phyloP scores from a whole-genome alignment of 2,113 vertebrate species.

The Alexandromys fortis region DNA sequence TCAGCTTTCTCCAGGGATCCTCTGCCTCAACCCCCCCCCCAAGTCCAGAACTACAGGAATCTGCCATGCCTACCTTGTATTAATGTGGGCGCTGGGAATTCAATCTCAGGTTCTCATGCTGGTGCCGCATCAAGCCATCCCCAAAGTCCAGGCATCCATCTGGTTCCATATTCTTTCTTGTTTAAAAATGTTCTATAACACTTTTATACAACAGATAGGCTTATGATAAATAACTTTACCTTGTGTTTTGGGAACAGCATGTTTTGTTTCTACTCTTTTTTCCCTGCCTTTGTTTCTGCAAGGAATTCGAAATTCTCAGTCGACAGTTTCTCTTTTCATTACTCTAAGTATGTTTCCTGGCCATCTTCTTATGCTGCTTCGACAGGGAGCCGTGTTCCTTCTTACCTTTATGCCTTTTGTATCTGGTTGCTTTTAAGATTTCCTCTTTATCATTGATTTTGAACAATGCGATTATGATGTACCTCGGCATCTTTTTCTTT shows the following conservation, averaged over 20 bases:
- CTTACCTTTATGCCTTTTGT: not conserved
- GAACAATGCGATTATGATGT: not conserved
- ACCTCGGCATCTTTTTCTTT: not conserved
- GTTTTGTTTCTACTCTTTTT: not conserved
- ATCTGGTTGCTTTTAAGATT: slow-evolving; percentile 34
- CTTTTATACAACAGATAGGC: not conserved
- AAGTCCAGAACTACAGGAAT: not conserved
- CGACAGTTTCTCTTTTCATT: not conserved
- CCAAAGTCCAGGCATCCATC: not conserved
- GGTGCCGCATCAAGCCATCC: not conserved
- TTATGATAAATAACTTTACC: not conserved
- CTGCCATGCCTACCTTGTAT: too few relatives aligned
- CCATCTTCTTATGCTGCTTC: not conserved
- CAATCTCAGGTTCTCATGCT: not conserved
- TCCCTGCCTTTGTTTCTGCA: slow-evolving; percentile 6
- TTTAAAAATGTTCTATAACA: not conserved
- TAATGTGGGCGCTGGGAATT: not conserved
- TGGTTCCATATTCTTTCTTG: not conserved
- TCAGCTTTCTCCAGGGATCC: too few relatives aligned
- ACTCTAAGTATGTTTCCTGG: not conserved
- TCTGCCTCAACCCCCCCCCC: not conserved
- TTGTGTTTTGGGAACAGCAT: not conserved
- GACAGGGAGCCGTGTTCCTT: not conserved
- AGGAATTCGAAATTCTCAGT: not conserved
- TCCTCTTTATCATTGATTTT: not conserved